Evolutionary conservation across 2,888 invertebrate species (phyloP), one percentile per base, ranked within the genome.

Genomic region (Pachydiplax longipennis): DNA sequence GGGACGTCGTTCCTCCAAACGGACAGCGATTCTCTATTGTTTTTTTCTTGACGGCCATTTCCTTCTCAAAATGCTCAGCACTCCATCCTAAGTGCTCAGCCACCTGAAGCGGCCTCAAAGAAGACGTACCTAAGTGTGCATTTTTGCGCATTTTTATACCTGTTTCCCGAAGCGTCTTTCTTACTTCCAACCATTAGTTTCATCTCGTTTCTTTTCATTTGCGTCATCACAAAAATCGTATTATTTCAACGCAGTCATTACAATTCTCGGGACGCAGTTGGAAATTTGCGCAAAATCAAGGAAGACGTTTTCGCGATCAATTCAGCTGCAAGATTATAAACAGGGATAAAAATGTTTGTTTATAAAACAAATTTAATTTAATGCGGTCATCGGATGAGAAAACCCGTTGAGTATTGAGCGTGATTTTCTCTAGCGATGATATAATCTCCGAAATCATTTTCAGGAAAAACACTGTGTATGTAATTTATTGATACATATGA

Each of bases 41-140:
- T 81, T 81, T 81, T 81, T 81, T 40, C 81, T 81, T 44, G 81
- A 44, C 81, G 81, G 81, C 40, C 81, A 81, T 81, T 81, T 81
- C 81, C 81, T 81, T 81, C 81, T 81, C 81, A 81, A 81, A 80
- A 37, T 6, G 81, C 37, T 81, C 81, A n/a, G 40, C 25, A 73
- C 73, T 25, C 73, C 31, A 31, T 73, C 73, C 10, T 31, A 73
- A 73, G 73, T 73, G 73, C 73, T 73, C 1, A 73, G 73, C 25
- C n/a, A 73, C 73, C 73, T 73, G 73, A 73, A 73, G 73, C 73
- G 73, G 73, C 25, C 73, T 25, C 73, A 73, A 73, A 73, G 73
- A 73, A 31, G 73, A 73, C 31, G 73, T 73, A 73, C 31, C 1
- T 73, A 73, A 31, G 31, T 73, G 31, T 73, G 73, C 13, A 31